A percentile compares a stretch with the other conserved stretches of the same genome.
phyloP scores from a whole-genome alignment of 2,888 invertebrate genomes.

The Eilema caniola region DNA sequence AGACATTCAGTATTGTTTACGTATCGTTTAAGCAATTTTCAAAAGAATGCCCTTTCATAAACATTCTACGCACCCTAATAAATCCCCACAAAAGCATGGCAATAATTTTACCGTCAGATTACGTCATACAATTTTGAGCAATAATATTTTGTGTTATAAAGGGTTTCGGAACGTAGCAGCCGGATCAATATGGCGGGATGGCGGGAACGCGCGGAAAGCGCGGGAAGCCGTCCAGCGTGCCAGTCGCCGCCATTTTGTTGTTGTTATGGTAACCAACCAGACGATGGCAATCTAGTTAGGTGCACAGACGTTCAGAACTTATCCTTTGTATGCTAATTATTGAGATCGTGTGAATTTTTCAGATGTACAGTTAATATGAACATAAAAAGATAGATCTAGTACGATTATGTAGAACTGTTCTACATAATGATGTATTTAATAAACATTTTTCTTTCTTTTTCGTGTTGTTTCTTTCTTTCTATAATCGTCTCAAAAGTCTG shows the following conservation, averaged over 20 bases:
- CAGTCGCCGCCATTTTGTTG: conserved; percentile 63
- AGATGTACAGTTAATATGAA: neutral
- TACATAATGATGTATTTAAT: too few species aligned
- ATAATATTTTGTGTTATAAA: conserved; percentile 26
- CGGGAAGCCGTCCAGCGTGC: conserved; percentile 61
- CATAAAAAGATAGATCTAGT: too few species aligned
- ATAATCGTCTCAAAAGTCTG: too few species aligned
- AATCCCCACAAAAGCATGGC: conserved; percentile 7
- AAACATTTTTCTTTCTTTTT: too few species aligned
- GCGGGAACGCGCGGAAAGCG: conserved; percentile 63
- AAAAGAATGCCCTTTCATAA: conserved; percentile 7
- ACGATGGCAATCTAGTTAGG: conserved; percentile 17
- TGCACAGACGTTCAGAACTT: conserved; percentile 3
- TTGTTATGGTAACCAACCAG: conserved; percentile 64
- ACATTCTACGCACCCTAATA: conserved; percentile 15
- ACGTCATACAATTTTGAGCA: conserved; percentile 24
- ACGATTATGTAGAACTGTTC: too few species aligned
- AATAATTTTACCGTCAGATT: conserved; percentile 12
- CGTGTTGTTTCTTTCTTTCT: too few species aligned
- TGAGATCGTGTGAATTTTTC: neutral
- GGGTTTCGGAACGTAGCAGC: conserved; percentile 57
- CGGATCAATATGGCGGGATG: conserved; percentile 69
- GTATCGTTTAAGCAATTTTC: neutral
- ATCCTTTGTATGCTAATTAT: neutral
- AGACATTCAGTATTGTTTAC: neutral